phyloP scores from a whole-genome alignment of 2,113 vertebrate genomes.

The Dasyurus viverrinus region DNA sequence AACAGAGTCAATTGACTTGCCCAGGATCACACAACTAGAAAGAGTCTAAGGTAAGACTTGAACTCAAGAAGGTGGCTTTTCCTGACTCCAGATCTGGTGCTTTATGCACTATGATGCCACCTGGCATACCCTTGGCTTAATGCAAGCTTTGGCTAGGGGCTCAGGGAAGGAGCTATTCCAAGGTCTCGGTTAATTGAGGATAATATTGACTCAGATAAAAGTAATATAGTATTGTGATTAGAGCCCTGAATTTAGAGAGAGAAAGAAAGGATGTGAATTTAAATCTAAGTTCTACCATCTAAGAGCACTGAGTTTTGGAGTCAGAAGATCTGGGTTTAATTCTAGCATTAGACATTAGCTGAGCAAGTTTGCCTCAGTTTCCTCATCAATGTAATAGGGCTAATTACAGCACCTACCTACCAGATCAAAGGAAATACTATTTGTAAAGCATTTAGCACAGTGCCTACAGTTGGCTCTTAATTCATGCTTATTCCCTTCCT shows the following conservation, averaged over 20 bases:
- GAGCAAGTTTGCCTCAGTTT: background rate
- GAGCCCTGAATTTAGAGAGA: background rate
- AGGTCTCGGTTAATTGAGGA: background rate
- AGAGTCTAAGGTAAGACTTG: too few relatives aligned
- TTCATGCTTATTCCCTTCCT: background rate
- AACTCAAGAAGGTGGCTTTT: background rate
- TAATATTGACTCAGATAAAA: background rate
- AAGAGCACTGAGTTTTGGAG: background rate
- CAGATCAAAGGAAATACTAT: background rate
- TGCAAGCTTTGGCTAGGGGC: background rate
- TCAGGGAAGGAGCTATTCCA: background rate
- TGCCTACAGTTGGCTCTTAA: background rate
- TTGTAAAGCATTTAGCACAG: background rate
- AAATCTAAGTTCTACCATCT: background rate
- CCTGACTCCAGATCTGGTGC: too few relatives aligned
- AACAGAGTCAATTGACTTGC: background rate
- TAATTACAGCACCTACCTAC: background rate
- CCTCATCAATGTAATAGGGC: background rate
- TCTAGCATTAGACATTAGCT: background rate
- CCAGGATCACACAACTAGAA: too few relatives aligned
- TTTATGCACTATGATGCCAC: background rate
- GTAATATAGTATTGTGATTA: background rate
- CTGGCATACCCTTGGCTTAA: background rate
- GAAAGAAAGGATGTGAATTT: background rate
- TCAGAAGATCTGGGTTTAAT: background rate